Percentiles rank a stretch among this genome's conserved stretches.
Evolutionary conservation across 2,113 vertebrate genomes (phyloP).

Genomic region (Spilogale gracilis): DNA sequence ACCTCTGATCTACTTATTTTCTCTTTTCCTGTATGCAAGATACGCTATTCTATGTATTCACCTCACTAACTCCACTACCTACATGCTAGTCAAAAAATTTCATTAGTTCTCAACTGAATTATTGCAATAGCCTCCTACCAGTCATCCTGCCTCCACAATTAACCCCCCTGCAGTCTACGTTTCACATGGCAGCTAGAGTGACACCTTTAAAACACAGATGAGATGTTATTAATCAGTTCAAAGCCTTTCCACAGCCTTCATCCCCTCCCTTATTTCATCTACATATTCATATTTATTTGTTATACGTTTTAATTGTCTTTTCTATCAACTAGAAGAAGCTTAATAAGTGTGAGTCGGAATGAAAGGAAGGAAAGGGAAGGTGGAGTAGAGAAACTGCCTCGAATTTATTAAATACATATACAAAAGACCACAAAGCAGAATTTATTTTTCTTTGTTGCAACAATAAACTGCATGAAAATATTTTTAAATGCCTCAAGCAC

Average conservation of each 20-base stretch:
- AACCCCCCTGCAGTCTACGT: rapidly evolving
- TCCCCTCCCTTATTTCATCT: neutral
- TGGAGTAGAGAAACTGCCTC: neutral
- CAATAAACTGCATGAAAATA: neutral
- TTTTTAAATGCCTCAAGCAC: neutral
- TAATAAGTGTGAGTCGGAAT: neutral
- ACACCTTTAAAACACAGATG: neutral
- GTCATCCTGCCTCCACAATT: neutral
- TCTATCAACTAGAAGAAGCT: neutral
- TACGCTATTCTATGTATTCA: neutral
- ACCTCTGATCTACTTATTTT: neutral
- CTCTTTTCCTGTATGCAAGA: neutral
- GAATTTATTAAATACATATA: neutral
- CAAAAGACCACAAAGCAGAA: neutral
- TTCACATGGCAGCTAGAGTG: neutral
- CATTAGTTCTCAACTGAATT: neutral
- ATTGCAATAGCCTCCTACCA: neutral
- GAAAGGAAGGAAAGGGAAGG: neutral
- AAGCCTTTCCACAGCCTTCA: neutral
- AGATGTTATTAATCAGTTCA: neutral
- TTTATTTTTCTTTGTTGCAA: neutral
- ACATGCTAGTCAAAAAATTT: neutral
- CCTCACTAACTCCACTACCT: neutral
- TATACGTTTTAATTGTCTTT: slow-evolving; percentile 21
- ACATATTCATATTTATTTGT: neutral